Evolutionary conservation across 2,113 vertebrate species (phyloP), one percentile per base, ranked within the genome.

Genomic region (Danionella cerebrum): DNA sequence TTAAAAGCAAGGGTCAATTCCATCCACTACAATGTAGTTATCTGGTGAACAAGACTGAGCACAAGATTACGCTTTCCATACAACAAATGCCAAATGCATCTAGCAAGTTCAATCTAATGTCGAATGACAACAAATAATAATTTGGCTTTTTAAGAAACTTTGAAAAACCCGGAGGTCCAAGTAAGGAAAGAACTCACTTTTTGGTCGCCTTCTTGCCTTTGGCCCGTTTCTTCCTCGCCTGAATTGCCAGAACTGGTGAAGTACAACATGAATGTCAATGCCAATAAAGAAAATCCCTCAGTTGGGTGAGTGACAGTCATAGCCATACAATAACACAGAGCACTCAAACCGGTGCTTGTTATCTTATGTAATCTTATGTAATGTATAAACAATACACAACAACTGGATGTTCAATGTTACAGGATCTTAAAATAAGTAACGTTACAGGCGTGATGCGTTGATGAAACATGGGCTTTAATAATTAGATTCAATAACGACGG

Each of bases 131-230:
- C 1, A 25, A 19, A 2, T 12, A 6, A 11, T 4, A 44, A 50
- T 39, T 3, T n/a, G n/a, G n/a, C n/a, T n/a, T n/a, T n/a, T n/a
- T n/a, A n/a, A n/a, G n/a, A n/a, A n/a, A n/a, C n/a, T n/a, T n/a
- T n/a, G n/a, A n/a, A n/a, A n/a, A n/a, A n/a, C n/a, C n/a, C n/a
- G n/a, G n/a, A n/a, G n/a, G n/a, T n/a, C n/a, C n/a, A n/a, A n/a
- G n/a, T n/a, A n/a, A n/a, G 6, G 5, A n/a, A 7, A 11, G 7
- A 13, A 86, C 92, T 96, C 80, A 96, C 93, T 96, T 98, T 81
- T 92, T 94, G 87, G 80, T 92, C 79, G 92, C 86, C 80, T 98
- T 98, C 86, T 96, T 98, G 69, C 90, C 91, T 82, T 97, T 98
- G 62, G 81, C 91, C 80, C 94, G 89, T 79, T 95, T 98, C 87